Base-by-base conservation (phyloP, 2,888 invertebrate genomes). In the Fragum sueziense region DNA sequence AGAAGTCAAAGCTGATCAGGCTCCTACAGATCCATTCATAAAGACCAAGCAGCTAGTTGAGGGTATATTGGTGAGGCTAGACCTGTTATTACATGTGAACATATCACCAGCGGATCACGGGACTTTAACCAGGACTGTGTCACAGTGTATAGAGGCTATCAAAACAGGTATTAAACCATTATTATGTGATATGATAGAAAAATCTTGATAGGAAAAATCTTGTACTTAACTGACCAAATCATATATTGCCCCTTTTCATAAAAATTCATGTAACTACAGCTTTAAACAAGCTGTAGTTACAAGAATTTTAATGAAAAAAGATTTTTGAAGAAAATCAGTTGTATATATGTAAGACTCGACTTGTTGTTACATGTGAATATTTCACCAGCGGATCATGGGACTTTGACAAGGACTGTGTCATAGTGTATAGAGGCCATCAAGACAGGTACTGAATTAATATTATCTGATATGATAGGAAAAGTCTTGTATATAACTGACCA, bases 291-390 rank as follows among this genome's bases (percentile, higher is more conserved):
- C n/a, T n/a, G n/a, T n/a, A n/a, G n/a, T n/a, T n/a, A n/a, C n/a
- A n/a, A n/a, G n/a, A n/a, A n/a, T n/a, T n/a, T n/a, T n/a, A n/a
- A n/a, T n/a, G n/a, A n/a, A n/a, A n/a, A n/a, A n/a, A n/a, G n/a
- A n/a, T n/a, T n/a, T n/a, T n/a, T n/a, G n/a, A n/a, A n/a, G n/a
- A n/a, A n/a, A n/a, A n/a, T n/a, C n/a, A n/a, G n/a, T n/a, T n/a
- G 1, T 86, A 47, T 92, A 47, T 71, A 90, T 47, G 86, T 90
- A 7, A 74, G 91, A 25, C 87, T 92, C 27, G 88, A 90, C 65
- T 87, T 92, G n/a, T 80, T 92, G 33, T 87, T 92, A 37, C 91
- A 91, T 70, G 91, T 92, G 20, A 91, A 87, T 82, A 92, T 92
- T 34, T 79, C 84, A 2, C 84, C 80, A 1, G 76, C 69, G 9